Evolutionary conservation across 1,140 invertebrate species (phyloP), one percentile per base, ranked within the genome.

Genomic region (Zaprionus tsacasi): DNA sequence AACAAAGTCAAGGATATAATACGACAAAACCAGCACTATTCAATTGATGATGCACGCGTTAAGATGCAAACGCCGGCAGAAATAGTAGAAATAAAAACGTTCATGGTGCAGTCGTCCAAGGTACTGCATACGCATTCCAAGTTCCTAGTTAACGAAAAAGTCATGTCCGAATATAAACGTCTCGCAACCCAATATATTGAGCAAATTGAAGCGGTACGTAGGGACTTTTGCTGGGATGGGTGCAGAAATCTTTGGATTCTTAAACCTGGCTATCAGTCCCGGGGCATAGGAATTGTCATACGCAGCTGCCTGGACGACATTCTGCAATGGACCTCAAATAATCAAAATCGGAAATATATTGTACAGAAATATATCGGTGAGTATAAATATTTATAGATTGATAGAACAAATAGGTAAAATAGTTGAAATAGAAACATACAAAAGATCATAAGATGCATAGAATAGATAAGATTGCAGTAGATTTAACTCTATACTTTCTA

Each of bases 291-390:
- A n/a, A 98, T 99, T 38, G 91, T 93, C 65, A 92, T 95, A 75
- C 93, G 93, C 30, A 94, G 93, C 57, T 93, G 93, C 69, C 82
- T 94, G 52, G 92, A 93, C 63, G 93, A 96, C 12, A 97, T 99
- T 74, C 86, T 96, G 79, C 93, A 95, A 67, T 94, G 93, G 93
- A 86, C 94, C 70, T 92, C 94, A 21, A 92, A 93, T 71, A 93
- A 94, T 82, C 92, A 93, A 3, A 95, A 95, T 69, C 94, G 94
- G 70, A 96, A 96, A 93, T 98, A 96, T 92, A 95, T 98, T 33
- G 95, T 98, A 17, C 98, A 98, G 92, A 99, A 99, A 93, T 99
- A 99, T 93, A 98, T 99, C 77, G 97, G 97, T 97, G 91, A 93
- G 85, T 69, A 2, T 4, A 21, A 27, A n/a, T 12, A 4, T 27